phyloP scores from a whole-genome alignment of 2,888 invertebrate genomes.

The Amphipoea oculea region DNA sequence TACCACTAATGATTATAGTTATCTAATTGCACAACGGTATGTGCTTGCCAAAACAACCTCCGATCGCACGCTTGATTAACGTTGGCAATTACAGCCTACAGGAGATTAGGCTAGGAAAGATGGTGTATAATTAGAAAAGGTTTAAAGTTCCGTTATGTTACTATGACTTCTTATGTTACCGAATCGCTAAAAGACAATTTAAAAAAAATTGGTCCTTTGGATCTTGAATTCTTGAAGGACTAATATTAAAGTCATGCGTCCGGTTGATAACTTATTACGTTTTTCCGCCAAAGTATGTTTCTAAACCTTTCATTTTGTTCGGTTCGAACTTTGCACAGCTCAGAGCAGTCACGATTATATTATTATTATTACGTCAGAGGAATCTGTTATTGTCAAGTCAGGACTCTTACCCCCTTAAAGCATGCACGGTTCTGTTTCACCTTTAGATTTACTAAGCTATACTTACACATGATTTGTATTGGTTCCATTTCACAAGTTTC shows the following conservation, averaged over 20 bases:
- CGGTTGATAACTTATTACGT: background rate
- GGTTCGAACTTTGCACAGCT: constrained; percentile 27
- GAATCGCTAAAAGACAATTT: background rate
- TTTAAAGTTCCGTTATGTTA: constrained; percentile 16
- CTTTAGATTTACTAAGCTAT: constrained; percentile 45
- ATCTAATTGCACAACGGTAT: constrained; percentile 49
- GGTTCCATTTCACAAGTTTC: constrained; percentile 33
- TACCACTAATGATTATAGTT: constrained; percentile 49
- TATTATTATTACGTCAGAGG: no score
- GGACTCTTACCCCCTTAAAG: constrained; percentile 4
- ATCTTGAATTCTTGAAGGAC: background rate
- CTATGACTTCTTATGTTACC: background rate
- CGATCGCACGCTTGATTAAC: constrained; percentile 41
- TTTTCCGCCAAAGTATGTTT: background rate
- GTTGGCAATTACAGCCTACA: constrained; percentile 45
- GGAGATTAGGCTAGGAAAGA: constrained; percentile 17
- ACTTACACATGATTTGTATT: constrained; percentile 45
- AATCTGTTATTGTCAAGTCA: constrained; percentile 47
- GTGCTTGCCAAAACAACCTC: constrained; percentile 50
- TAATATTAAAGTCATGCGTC: background rate
- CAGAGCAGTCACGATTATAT: constrained; percentile 47
- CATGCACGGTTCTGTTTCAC: constrained; percentile 53
- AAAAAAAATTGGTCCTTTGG: background rate
- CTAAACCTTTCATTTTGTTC: constrained; percentile 26
- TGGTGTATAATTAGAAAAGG: constrained; percentile 1